phyloP scores from a whole-genome alignment of 2,888 invertebrate species.

The Agrenia bidenticulata region DNA sequence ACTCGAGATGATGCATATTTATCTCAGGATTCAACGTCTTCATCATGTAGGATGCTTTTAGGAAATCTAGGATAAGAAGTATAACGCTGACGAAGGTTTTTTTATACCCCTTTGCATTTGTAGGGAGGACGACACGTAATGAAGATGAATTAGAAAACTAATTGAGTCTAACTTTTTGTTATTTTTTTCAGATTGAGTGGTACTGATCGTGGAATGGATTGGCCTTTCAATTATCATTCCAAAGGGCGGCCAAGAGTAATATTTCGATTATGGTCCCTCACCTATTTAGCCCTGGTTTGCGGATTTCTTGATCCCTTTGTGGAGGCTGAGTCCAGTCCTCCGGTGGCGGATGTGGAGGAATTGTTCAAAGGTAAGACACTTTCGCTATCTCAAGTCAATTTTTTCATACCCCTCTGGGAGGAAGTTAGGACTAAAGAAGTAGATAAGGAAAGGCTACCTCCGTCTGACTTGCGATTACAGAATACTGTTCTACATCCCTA shows the following conservation, averaged over 20 bases:
- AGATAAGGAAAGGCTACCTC: too few relatives aligned
- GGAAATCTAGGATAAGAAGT: too few relatives aligned
- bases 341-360: slow-evolving; percentile 53
- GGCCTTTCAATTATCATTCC: slow-evolving; percentile 53
- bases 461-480: too few relatives aligned
- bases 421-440: too few relatives aligned
- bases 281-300: slow-evolving; percentile 48
- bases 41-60: too few relatives aligned
- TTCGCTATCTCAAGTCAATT: not conserved
- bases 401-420: not conserved
- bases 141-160: slow-evolving; percentile 16
- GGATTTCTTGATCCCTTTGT: slow-evolving; percentile 42
- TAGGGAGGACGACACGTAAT: too few relatives aligned
- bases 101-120: too few relatives aligned
- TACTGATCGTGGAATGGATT: slow-evolving; percentile 53
- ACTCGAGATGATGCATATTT: too few relatives aligned
- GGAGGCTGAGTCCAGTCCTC: slow-evolving; percentile 52
- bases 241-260: slow-evolving; percentile 52
- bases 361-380: slow-evolving; percentile 52
- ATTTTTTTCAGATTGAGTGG: slow-evolving; percentile 49
- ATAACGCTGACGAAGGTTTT: too few relatives aligned
- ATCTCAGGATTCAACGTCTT: too few relatives aligned
- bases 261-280: slow-evolving; percentile 46
- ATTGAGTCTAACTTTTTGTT: slow-evolving; percentile 28
- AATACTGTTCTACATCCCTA: too few relatives aligned